Evolutionary conservation across 2,888 invertebrate species (phyloP).

Genomic region (Drosophila buzzatii): DNA sequence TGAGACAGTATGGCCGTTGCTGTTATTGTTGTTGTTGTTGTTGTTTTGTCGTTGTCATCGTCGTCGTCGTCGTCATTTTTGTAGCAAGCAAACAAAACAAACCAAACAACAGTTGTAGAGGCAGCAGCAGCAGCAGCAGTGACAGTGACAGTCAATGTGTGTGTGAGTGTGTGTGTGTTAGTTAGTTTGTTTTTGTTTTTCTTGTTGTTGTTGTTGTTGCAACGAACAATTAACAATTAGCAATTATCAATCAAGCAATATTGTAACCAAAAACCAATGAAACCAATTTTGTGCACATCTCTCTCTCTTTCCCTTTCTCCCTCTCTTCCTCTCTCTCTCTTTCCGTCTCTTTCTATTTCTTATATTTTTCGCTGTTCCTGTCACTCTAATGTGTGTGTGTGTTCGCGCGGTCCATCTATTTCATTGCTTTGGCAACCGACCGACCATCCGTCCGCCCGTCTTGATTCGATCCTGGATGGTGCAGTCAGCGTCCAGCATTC

Average conservation of each 20-base stretch:
- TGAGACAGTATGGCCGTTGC: conserved; percentile 50
- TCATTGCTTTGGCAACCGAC: conserved; percentile 13
- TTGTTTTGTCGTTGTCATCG: conserved; percentile 40
- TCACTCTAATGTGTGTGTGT: conserved; percentile 8
- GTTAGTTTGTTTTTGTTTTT: conserved; percentile 19
- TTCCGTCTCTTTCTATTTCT: conserved; percentile 5
- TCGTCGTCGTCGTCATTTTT: conserved; percentile 47
- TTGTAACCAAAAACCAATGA: conserved; percentile 41
- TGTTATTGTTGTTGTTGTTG: conserved; percentile 33
- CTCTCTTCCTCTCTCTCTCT: neutral
- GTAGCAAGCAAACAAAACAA: conserved; percentile 71
- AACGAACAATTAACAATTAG: conserved; percentile 38
- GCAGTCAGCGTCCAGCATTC: conserved; percentile 43
- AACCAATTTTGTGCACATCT: conserved; percentile 33
- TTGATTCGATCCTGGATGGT: neutral
- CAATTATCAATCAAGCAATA: conserved; percentile 54
- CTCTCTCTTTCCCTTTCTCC: neutral
- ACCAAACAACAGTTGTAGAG: conserved; percentile 69
- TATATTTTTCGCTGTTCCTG: neutral
- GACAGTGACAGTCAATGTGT: conserved; percentile 35
- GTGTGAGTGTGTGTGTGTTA: conserved; percentile 10
- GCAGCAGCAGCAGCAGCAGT: conserved; percentile 29
- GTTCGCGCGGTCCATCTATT: conserved; percentile 7
- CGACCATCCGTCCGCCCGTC: neutral
- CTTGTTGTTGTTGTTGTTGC: conserved; percentile 22